Conservation (phyloP, 2,113 vertebrate genomes). For the Neofelis nebulosa region DNA sequence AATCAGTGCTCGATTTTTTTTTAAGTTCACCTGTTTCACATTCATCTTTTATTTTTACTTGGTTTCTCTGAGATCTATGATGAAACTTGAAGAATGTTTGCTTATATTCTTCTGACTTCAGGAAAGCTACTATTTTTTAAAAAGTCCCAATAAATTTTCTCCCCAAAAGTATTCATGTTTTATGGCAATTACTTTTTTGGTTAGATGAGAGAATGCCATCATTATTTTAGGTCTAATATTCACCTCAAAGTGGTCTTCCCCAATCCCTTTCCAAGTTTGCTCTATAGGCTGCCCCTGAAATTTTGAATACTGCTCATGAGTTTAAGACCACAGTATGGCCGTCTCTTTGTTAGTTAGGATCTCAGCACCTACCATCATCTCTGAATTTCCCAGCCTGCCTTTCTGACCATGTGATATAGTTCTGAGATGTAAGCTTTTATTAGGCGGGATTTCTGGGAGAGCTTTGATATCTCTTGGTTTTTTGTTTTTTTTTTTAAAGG, state of each 20-base stretch:
- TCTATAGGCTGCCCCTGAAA: neutral
- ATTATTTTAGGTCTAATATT: neutral
- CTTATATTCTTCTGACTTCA: neutral
- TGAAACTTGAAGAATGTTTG: conserved; percentile 2
- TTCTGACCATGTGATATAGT: neutral
- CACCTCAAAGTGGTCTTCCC: neutral
- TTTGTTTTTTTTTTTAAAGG: too few species aligned
- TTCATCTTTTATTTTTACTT: neutral
- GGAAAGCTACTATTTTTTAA: neutral
- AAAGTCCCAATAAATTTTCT: neutral
- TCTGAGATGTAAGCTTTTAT: neutral
- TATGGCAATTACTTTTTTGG: neutral
- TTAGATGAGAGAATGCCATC: neutral
- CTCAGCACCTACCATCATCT: neutral
- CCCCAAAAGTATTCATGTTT: neutral
- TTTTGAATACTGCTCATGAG: neutral
- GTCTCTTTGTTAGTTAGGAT: neutral
- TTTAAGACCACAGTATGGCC: neutral
- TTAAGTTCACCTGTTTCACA: neutral
- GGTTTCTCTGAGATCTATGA: neutral
- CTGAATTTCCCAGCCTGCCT: neutral
- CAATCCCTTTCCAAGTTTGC: neutral
- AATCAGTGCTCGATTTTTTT: neutral
- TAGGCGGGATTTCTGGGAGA: neutral
- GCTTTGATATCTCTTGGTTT: neutral